These are phyloP conservation scores for Pelecanoides urinatrix DNA, from an alignment of 2,113 vertebrate genomes.

Conservation along the genomic window DNA sequence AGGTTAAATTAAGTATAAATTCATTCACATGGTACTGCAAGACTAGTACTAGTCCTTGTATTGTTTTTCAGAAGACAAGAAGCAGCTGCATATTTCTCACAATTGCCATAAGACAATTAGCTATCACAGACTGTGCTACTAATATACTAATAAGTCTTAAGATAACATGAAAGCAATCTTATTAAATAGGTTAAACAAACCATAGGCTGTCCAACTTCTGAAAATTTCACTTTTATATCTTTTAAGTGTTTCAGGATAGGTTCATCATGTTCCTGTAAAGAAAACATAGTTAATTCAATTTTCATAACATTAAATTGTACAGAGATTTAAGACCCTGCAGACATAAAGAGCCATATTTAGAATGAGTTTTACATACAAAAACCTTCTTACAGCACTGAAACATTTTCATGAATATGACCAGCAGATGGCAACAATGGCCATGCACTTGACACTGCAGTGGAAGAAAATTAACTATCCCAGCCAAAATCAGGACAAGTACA, in stretches of 20 bases:
- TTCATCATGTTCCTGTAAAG: constrained; percentile 92
- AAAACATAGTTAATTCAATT: not conserved
- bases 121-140: not conserved
- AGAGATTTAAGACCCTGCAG: not conserved
- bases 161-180: not conserved
- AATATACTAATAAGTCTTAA: not conserved
- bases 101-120: not conserved
- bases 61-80: not conserved
- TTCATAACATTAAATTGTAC: not conserved
- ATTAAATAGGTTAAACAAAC: constrained; percentile 72
- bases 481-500: not conserved
- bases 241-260: constrained; percentile 98
- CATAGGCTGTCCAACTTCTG: constrained; percentile 95
- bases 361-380: not conserved
- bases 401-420: not conserved
- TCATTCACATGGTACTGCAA: not conserved
- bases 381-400: not conserved
- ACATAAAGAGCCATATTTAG: not conserved
- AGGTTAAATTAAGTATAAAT: not conserved
- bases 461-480: too few relatives aligned
- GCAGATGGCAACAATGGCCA: not conserved
- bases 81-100: not conserved
- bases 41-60: not conserved
- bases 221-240: constrained; percentile 99
- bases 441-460: not conserved